Evolutionary conservation across 2,888 invertebrate species (phyloP).

Genomic region (Diplazon laetatorius): DNA sequence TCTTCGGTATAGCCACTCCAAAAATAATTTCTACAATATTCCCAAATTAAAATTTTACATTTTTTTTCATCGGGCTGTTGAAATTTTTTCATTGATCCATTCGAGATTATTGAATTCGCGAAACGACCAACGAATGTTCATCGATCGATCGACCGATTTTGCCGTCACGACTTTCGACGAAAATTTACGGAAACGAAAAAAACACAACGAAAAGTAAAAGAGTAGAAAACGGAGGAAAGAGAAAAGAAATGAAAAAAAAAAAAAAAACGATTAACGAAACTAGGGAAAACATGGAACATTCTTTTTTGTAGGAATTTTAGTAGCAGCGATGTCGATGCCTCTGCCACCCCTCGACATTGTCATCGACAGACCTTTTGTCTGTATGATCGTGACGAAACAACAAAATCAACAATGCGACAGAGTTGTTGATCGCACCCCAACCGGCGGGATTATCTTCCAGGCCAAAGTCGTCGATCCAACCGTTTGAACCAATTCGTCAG

Average conservation of each 20-base stretch:
- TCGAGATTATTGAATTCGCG: no score
- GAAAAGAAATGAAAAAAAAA: not conserved
- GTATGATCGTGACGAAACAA: slow-evolving; percentile 37
- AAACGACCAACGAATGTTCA: not conserved
- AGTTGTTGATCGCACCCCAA: not conserved
- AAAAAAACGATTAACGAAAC: not conserved
- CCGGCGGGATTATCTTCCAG: slow-evolving; percentile 53
- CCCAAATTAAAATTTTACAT: not conserved
- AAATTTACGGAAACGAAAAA: no score
- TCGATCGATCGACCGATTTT: not conserved
- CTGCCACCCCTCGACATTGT: slow-evolving; percentile 65
- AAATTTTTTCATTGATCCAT: not conserved
- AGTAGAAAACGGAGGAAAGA: no score
- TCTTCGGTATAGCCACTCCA: no score
- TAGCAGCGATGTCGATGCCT: slow-evolving; percentile 38
- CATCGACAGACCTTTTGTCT: slow-evolving; percentile 76
- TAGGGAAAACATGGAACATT: slow-evolving; percentile 30
- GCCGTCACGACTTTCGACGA: not conserved
- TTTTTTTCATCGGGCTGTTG: not conserved
- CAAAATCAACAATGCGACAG: not conserved
- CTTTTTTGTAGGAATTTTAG: slow-evolving; percentile 54
- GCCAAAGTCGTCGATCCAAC: slow-evolving; percentile 55
- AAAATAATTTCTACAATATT: not conserved
- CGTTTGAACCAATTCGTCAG: not conserved
- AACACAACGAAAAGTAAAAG: no score